Evolutionary conservation across 30 jellyfish, hydroid and myxozoan species (phyloP).

Genomic region (Chrysaora quinquecirrha): DNA sequence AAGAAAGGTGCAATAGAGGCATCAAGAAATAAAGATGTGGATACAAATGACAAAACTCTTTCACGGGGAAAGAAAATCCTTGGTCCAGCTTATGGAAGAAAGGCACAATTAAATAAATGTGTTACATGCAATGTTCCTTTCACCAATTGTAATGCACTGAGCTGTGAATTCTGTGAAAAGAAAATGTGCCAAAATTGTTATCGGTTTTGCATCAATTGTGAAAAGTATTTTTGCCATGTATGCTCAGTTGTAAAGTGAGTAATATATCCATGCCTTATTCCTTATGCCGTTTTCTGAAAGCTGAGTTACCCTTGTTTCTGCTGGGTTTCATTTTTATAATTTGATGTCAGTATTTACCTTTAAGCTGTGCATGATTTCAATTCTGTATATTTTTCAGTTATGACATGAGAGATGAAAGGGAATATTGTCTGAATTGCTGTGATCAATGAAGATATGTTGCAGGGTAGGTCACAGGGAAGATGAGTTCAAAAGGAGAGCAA

Average conservation of each 20-base stretch:
- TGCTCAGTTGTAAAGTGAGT: constrained; percentile 84
- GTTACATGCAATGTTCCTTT: constrained; percentile 28
- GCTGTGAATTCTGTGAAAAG: constrained; percentile 72
- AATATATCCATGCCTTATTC: too few species aligned
- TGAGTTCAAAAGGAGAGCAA: too few species aligned
- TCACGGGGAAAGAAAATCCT: constrained; percentile 68
- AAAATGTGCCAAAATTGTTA: constrained; percentile 68
- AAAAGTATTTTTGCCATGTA: constrained; percentile 70
- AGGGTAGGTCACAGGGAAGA: too few species aligned
- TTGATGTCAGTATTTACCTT: too few species aligned
- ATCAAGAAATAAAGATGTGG: constrained; percentile 22
- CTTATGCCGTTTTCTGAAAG: too few species aligned
- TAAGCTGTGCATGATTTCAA: too few species aligned
- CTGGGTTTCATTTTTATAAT: too few species aligned
- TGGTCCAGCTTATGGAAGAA: constrained; percentile 89
- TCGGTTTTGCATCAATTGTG: constrained; percentile 69
- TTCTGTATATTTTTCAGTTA: too few species aligned
- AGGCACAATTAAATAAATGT: constrained; percentile 51
- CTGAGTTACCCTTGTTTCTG: too few species aligned
- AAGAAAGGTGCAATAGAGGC: constrained; percentile 84
- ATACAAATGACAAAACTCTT: not conserved
- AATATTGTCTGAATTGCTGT: constrained; percentile 35
- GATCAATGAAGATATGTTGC: too few species aligned
- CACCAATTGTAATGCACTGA: not conserved
- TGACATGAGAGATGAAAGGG: constrained; percentile 61